These are phyloP conservation scores for Hystrix cristata DNA, from an alignment of 2,113 vertebrate genomes.

Conservation along the genomic window DNA sequence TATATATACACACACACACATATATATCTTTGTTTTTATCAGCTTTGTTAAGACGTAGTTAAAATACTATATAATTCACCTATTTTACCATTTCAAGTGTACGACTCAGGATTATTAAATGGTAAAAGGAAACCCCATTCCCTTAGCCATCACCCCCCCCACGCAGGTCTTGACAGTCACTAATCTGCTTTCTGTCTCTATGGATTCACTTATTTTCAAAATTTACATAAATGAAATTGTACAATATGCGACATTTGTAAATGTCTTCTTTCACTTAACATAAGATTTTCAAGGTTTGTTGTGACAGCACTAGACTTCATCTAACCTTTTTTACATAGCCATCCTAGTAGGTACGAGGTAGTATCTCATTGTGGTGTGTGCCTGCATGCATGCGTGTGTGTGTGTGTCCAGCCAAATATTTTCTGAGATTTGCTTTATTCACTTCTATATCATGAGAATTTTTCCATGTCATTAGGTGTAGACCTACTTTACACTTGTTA, in stretches of 20 bases:
- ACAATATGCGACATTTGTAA: neutral
- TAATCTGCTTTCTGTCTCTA: neutral
- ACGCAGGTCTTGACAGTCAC: neutral
- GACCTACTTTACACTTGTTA: neutral
- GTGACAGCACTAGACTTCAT: neutral
- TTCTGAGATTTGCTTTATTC: neutral
- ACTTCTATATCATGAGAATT: neutral
- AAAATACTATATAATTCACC: neutral
- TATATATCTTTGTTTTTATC: neutral
- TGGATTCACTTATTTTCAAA: neutral
- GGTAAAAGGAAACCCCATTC: neutral
- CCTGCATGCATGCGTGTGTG: neutral
- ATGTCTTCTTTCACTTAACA: neutral
- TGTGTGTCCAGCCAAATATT: neutral
- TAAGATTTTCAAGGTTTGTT: neutral
- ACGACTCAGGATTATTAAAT: neutral
- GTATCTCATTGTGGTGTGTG: neutral
- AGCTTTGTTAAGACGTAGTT: neutral
- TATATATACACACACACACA: too few species aligned
- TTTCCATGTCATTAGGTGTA: neutral
- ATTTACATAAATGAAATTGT: neutral
- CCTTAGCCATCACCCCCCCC: neutral
- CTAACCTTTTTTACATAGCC: neutral
- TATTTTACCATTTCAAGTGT: neutral
- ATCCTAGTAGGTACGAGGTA: neutral